These are phyloP conservation scores for Cydia pomonella DNA, from an alignment of 1,140 invertebrate genomes.

Conservation along the genomic window DNA sequence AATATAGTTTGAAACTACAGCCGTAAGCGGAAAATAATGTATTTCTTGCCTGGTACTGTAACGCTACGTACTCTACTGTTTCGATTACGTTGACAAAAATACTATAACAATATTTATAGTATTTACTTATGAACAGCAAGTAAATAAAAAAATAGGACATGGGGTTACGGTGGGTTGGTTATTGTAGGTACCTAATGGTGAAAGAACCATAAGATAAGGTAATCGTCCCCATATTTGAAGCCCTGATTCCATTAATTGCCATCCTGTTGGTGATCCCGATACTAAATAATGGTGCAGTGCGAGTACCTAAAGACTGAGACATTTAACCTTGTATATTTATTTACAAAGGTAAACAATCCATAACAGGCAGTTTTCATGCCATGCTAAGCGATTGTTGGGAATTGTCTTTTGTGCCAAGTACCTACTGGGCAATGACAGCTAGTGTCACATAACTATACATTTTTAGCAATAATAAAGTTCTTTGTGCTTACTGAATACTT, in stretches of 20 bases:
- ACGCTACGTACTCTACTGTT: background rate
- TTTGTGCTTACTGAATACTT: background rate
- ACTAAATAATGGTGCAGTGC: too few species aligned
- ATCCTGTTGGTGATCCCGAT: too few species aligned
- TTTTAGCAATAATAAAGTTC: background rate
- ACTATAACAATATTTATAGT: background rate
- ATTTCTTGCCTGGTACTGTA: conserved; percentile 2
- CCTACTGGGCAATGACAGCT: background rate
- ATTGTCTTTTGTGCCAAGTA: too few species aligned
- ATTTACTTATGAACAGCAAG: background rate
- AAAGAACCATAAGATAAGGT: too few species aligned
- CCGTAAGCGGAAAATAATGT: conserved; percentile 1
- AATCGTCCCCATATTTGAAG: too few species aligned
- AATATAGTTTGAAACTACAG: conserved; percentile 9
- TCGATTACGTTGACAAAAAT: background rate
- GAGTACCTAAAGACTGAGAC: background rate
- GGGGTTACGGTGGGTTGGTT: background rate
- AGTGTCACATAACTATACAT: too few species aligned
- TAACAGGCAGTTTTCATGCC: background rate
- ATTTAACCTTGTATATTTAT: background rate
- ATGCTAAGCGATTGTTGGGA: conserved; percentile 6
- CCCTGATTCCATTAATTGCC: too few species aligned
- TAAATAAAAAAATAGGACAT: background rate
- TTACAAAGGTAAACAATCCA: background rate
- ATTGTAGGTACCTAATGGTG: too few species aligned